Conservation (phyloP, 2,113 vertebrate species). For the Drymodes brunneopygia region DNA sequence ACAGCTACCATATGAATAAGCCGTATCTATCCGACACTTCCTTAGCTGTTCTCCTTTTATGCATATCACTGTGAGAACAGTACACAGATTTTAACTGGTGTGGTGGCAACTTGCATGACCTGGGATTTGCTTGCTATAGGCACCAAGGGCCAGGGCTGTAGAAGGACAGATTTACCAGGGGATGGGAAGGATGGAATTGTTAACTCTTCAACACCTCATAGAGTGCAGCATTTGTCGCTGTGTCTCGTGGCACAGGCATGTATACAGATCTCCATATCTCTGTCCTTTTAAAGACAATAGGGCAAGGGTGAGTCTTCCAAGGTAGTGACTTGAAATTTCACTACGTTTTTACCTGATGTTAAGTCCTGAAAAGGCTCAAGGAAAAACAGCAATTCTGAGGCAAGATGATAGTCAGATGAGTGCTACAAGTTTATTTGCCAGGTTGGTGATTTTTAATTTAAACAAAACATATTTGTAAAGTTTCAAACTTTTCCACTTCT, state of each 20-base stretch:
- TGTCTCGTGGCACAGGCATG: neutral
- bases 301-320: neutral
- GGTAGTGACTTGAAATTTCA: neutral
- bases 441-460: neutral
- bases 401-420: neutral
- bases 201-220: neutral
- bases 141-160: neutral
- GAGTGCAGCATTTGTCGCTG: neutral
- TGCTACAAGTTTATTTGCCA: neutral
- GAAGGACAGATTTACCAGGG: neutral
- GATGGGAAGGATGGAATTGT: neutral
- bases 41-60: neutral
- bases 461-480: neutral
- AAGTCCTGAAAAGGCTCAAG: neutral
- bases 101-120: accelerated
- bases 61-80: neutral
- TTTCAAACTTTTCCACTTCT: neutral
- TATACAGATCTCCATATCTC: neutral
- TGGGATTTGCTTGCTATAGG: neutral
- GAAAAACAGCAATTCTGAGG: neutral
- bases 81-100: neutral
- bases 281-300: neutral
- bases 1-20: neutral
- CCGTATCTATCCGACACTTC: no score
- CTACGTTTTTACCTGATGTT: neutral